Evolutionary conservation across 2,888 invertebrate genomes (phyloP), one percentile per base, ranked within the genome.

Genomic region (Heliconius cydno): DNA sequence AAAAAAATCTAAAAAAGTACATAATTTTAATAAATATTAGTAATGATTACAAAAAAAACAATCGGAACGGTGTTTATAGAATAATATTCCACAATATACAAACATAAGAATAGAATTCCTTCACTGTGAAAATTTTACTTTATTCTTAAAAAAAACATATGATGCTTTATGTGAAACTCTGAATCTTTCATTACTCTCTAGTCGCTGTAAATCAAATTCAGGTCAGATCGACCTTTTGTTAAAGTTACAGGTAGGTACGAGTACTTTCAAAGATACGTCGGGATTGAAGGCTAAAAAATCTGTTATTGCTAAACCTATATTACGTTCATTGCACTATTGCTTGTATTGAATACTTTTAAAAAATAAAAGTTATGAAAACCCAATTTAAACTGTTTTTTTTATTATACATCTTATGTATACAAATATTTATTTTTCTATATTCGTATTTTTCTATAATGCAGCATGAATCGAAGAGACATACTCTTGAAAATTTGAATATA

Each of bases 181-280:
- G 70, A 70, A 70, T 70, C 41, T 70, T 70, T 70, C 46, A 70
- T 70, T 46, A 41, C 70, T 70, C 46, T 70, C 41, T 70, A 70
- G 41, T 70, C 41, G 70, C 46, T 70, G 70, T 46, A 70, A 46
- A 70, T 70, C 41, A 41, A 46, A 70, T 70, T 70, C 25, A 70
- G 70, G 25, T 70, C 70, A 70, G 70, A 70, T 70, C 70, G 70
- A 70, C 41, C 70, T 70, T 46, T 70, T 46, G 46, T 70, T 70
- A 4, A 25, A 46, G 41, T 70, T 70, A 70, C 70, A 70, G 70
- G 70, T 46, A 70, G 70, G 46, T 46, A 46, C 70, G 28, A 41
- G 70, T 25, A 41, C 70, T 46, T 70, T 70, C 41, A 70, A 70
- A 70, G 41, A 70, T 41, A 70, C 41, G 41, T 41, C 15, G n/a